These are phyloP conservation scores for Cerastoderma edule DNA, from an alignment of 2,888 invertebrate species.

Conservation along the genomic window DNA sequence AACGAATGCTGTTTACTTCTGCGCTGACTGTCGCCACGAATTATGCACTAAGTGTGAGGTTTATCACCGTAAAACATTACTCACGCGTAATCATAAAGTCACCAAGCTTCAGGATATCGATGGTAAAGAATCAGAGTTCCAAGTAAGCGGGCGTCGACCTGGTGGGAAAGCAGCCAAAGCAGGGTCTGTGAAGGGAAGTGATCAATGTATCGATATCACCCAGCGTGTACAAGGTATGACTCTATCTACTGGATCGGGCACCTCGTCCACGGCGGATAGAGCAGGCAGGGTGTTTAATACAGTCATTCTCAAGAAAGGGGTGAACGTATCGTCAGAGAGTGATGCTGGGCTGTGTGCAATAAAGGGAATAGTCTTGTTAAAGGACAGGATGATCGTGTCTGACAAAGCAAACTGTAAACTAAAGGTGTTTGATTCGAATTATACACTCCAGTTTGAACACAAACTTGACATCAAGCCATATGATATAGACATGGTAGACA, in stretches of 20 bases:
- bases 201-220: neutral
- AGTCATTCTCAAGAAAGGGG: neutral
- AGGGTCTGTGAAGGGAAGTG: neutral
- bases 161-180: neutral
- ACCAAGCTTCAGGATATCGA: too few species aligned
- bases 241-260: neutral
- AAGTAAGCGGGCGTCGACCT: neutral
- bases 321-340: neutral
- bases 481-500: neutral
- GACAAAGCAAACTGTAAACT: neutral
- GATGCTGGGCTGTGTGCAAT: neutral
- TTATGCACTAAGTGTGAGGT: neutral
- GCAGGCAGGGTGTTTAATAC: neutral
- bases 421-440: neutral
- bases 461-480: neutral
- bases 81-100: neutral
- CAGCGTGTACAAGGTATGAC: neutral
- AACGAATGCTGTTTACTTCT: too few species aligned
- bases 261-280: neutral
- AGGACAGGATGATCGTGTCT: neutral
- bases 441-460: neutral
- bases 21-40: too few species aligned
- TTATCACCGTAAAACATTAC: neutral
- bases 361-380: neutral
- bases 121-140: neutral